Percentiles rank a stretch among this genome's conserved stretches.
Evolutionary conservation across 1,140 invertebrate genomes (phyloP).

Genomic region (Mycetomoellerius zeteki): DNA sequence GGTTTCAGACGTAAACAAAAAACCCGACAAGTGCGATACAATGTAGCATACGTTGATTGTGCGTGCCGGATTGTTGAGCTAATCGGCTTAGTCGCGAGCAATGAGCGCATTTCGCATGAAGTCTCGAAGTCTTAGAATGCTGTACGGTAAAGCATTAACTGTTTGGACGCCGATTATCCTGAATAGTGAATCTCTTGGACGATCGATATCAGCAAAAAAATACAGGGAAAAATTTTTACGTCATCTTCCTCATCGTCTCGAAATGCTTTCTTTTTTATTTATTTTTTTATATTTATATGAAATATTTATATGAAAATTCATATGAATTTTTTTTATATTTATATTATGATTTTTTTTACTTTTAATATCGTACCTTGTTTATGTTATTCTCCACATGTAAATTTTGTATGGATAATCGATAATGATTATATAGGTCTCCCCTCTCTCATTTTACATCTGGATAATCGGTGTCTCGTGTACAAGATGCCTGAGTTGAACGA

Average conservation of each 20-base stretch:
- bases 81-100: conserved; percentile 37
- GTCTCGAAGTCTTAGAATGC: background rate
- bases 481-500: background rate
- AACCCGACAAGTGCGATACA: background rate
- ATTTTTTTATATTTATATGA: conserved; percentile 1
- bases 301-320: conserved; percentile 19
- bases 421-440: background rate
- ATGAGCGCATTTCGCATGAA: conserved; percentile 18
- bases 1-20: background rate
- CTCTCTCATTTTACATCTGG: background rate
- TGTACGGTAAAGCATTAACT: background rate
- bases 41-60: conserved; percentile 14
- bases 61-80: conserved; percentile 12
- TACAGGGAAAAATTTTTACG: background rate
- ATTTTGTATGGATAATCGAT: background rate
- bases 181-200: background rate
- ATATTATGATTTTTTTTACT: conserved; percentile 8
- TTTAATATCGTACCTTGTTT: background rate
- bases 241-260: background rate
- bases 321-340: conserved; percentile 23
- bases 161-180: conserved; percentile 13
- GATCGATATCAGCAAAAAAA: background rate
- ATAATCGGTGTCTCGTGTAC: conserved; percentile 17
- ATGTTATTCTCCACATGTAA: background rate
- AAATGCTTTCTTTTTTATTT: background rate